Evolutionary conservation across 2,113 vertebrate species (phyloP).

Genomic region (Merops nubicus): DNA sequence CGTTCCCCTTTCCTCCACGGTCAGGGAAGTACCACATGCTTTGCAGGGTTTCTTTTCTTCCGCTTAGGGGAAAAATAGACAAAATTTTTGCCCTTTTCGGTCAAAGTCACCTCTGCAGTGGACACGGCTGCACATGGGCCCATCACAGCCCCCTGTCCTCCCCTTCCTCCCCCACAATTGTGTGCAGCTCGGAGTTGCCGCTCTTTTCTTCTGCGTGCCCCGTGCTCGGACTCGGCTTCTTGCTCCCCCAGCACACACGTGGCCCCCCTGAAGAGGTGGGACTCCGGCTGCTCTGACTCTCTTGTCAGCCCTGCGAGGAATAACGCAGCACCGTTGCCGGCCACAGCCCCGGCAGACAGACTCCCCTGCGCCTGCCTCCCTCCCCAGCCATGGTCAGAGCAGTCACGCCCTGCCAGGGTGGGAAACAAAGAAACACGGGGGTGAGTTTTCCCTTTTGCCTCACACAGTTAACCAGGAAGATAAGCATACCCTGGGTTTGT

Average conservation of each 20-base stretch:
- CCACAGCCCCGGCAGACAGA: accelerated
- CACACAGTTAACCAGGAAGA: neutral
- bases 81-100: accelerated
- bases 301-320: neutral
- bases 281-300: neutral
- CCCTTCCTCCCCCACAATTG: accelerated
- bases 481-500: neutral
- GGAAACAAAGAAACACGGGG: neutral
- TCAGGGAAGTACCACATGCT: neutral
- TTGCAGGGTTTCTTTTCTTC: accelerated
- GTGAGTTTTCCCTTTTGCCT: neutral
- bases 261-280: accelerated
- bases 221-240: accelerated
- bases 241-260: accelerated
- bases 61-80: neutral
- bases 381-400: too few relatives aligned
- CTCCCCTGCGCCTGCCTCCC: accelerated
- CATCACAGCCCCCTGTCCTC: accelerated
- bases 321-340: accelerated
- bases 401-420: accelerated
- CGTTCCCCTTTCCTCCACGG: accelerated
- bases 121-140: accelerated
- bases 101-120: neutral
- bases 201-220: too few relatives aligned
- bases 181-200: accelerated